These are phyloP conservation scores for Galbula dea DNA, from an alignment of 2,113 vertebrate species.

Conservation along the genomic window DNA sequence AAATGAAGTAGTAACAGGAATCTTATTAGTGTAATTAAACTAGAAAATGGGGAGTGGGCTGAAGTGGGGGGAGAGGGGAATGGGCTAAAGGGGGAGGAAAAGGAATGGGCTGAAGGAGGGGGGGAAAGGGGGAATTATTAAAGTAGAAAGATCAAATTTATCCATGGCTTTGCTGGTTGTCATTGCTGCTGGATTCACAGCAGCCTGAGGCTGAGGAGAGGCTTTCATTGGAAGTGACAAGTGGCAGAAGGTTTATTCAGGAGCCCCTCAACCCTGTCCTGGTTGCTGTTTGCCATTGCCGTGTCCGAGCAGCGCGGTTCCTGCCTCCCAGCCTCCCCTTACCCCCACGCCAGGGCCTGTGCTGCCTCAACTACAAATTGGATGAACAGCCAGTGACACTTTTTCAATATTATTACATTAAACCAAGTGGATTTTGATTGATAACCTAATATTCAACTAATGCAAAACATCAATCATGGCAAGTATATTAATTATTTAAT, in stretches of 20 bases:
- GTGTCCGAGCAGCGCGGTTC: slow-evolving; percentile 61
- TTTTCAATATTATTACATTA: slow-evolving; percentile 99
- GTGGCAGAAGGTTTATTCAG: slow-evolving; percentile 60
- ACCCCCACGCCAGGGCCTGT: slow-evolving; percentile 86
- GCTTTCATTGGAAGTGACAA: slow-evolving; percentile 56
- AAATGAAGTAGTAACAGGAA: rapidly evolving
- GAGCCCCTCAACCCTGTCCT: slow-evolving; percentile 37
- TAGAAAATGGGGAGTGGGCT: too few species aligned
- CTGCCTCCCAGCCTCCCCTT: slow-evolving; percentile 78
- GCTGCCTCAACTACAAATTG: slow-evolving; percentile 97
- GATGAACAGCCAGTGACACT: slow-evolving; percentile 95
- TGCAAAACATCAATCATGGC: slow-evolving; percentile 99
- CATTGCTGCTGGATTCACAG: not conserved
- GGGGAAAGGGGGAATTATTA: too few species aligned
- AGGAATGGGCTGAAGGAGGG: too few species aligned
- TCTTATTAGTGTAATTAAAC: not conserved
- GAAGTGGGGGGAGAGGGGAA: too few species aligned
- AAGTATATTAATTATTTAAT: slow-evolving; percentile 99
- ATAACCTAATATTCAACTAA: slow-evolving; percentile 99
- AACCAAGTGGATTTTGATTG: slow-evolving; percentile 99
- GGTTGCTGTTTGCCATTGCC: slow-evolving; percentile 43
- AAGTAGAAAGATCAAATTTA: not conserved
- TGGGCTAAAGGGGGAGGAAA: too few species aligned
- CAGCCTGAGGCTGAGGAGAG: not conserved
- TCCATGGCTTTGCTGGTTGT: not conserved